Evolutionary conservation across 1,140 invertebrate species (phyloP), one percentile per base, ranked within the genome.

Genomic region (Rhyzopertha dominica): DNA sequence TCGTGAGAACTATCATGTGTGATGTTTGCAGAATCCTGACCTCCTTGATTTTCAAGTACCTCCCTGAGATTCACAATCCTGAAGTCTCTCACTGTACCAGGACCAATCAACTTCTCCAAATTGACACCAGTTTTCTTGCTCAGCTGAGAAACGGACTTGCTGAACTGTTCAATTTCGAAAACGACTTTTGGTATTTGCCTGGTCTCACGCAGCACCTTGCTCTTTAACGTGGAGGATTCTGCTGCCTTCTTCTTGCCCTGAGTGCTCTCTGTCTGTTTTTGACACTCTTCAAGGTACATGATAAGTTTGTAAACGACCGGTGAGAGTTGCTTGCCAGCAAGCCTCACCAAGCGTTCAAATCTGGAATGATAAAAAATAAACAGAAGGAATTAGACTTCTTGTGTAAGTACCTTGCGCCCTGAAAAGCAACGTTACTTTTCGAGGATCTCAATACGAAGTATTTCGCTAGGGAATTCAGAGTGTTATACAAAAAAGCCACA

Each of bases 131-230:
- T 74, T 55, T 77, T 80, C 31, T 78, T 79, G 2, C 72, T 69
- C 20, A 81, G 59, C 7, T 73, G 43, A 17, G 77, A 71, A 23
- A 80, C 60, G 39, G 70, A 74, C 56, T 76, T 77, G 24, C 76
- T 71, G 39, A 79, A 79, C 47, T 73, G 72, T 62, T 81, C 78
- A 9, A 79, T 74, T 48, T 74, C 74, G 47, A 71, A 71, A 37
- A 80, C 62, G 0, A 78, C 68, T 43, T 73, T 73, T 2, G 78
- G 78, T 52, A 81, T 77, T 3, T 66, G 51, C 51, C 73, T 74
- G 0, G 76, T 76, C 59, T 80, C 75, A 26, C 70, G 70, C 5
- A 81, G 58, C 26, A 80, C 69, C 66, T 77, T 77, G n/a, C 68
- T 75, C 12, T 73, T 71, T 29, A 72, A 63, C 0, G 62, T 53